Base-by-base conservation (phyloP, 2,888 invertebrate species). In the Atrina japonica region DNA sequence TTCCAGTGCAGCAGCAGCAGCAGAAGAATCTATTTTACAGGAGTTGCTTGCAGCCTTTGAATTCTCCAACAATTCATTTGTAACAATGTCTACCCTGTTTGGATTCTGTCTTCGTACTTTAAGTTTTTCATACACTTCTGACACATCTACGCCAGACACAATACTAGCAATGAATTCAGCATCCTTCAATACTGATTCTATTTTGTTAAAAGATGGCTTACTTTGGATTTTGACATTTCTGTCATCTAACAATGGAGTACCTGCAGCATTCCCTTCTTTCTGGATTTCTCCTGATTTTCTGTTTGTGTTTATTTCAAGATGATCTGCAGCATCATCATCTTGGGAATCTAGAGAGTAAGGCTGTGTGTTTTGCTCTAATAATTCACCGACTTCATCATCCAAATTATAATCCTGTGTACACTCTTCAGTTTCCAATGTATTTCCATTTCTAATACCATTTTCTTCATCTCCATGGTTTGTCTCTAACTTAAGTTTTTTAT, bases 51-150 rank as follows among this genome's bases (percentile, higher is more conserved):
- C 58, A 30, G 11, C 56, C 47, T 45, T 53, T 14, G 55, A 41
- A 50, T 66, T 69, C 53, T 86, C 84, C 29, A 85, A 60, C 6
- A 87, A 61, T 53, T 77, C 76, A 70, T 80, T 81, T 18, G 81
- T 82, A 11, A 83, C 83, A 68, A 83, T 60, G 53, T 86, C 82
- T 16, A 87, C 71, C 58, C 86, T 79, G 45, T 85, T 77, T 55
- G 74, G 70, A 49, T 75, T 71, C 27, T 67, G 61, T 63, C 82
- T 75, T 14, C 78, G 70, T 14, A 73, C 70, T 23, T 78, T 65
- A 35, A 87, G 63, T 67, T 76, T 75, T 3, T 82, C 71, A 74
- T 82, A 83, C 25, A 87, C 70, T 21, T 59, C 58, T n/a, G 70
- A 49, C n/a, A 77, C 56, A 73, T 84, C 73, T 35, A 75, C 64